These are phyloP conservation scores for Atrichornis clamosus DNA, from an alignment of 2,113 vertebrate species.

Conservation along the genomic window DNA sequence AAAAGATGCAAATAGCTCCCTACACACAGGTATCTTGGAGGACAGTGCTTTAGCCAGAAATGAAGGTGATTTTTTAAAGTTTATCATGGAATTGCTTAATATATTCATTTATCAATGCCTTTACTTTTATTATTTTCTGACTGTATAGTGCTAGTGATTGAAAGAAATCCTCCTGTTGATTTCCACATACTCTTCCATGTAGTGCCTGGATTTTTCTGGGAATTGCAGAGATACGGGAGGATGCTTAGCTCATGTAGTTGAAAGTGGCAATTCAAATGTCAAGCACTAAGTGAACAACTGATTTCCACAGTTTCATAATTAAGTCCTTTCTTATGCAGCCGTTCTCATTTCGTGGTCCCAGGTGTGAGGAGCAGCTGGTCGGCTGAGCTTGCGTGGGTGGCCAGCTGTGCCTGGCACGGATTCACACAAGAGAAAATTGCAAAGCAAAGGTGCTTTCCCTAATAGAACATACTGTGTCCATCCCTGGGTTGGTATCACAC, in stretches of 20 bases:
- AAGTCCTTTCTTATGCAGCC: not conserved
- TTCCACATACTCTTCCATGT: not conserved
- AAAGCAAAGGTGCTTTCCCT: not conserved
- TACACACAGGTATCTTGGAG: not conserved
- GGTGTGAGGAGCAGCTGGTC: not conserved
- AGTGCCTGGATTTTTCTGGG: not conserved
- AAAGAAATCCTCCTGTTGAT: not conserved
- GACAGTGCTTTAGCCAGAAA: not conserved
- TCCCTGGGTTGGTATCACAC: not conserved
- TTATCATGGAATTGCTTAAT: not conserved
- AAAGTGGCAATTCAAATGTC: not conserved
- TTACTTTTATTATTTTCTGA: not conserved
- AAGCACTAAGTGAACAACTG: not conserved
- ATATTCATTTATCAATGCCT: not conserved
- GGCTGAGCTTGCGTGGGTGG: not conserved
- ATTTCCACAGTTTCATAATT: not conserved
- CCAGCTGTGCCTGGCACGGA: not conserved
- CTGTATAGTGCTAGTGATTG: not conserved
- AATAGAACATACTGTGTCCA: not conserved
- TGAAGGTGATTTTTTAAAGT: not conserved
- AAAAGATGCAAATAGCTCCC: not conserved
- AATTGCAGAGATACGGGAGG: not conserved
- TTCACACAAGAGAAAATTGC: not conserved
- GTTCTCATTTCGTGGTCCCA: constrained; percentile 1
- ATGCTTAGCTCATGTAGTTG: not conserved